Base-by-base conservation (phyloP, 1,140 invertebrate species). In the Globodera rostochiensis region DNA sequence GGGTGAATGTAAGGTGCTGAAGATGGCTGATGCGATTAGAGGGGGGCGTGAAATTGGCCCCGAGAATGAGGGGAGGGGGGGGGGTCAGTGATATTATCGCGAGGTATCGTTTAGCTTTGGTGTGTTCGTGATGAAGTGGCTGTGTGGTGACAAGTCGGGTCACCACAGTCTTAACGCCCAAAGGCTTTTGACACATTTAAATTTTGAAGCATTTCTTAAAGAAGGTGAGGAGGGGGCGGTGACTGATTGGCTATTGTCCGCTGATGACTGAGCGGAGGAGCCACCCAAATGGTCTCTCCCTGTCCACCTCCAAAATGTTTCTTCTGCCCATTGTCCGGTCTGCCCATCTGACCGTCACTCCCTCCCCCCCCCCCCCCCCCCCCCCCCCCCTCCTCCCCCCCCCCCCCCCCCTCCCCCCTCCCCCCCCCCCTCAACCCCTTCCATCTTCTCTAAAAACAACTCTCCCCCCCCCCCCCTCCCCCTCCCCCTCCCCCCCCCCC, bases 31-130 rank as follows among this genome's bases (percentile, higher is more conserved):
- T 19, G 57, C 57, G 57, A 60, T 60, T 50, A 19, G 13, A 1
- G 57, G 25, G 25, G 21, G 21, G 69, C 69, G 69, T 71, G 69
- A 71, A 71, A 71, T 71, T 71, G 69, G 25, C 69, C 69, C 69
- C 25, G n/a, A n/a, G n/a, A n/a, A n/a, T n/a, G 69, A 21, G 7
- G 69, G 46, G 6, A 8, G 4, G 66, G 66, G n/a, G 4, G 15
- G 6, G 66, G 19, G 13, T 71, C 11, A 3, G 69, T 19, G 69
- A 71, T 71, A 15, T 47, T 71, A 71, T 71, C 69, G 69, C 21
- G 19, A 47, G 69, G 25, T 45, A 19, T 36, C 69, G 25, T 25
- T 71, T 47, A 19, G 69, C 46, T 15, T 6, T 6, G 69, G 6
- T 15, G n/a, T 36, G 25, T 25, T 13, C 19, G 25, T 6, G 25